phyloP scores from a whole-genome alignment of 2,888 invertebrate species.

The Calameuta idolon region DNA sequence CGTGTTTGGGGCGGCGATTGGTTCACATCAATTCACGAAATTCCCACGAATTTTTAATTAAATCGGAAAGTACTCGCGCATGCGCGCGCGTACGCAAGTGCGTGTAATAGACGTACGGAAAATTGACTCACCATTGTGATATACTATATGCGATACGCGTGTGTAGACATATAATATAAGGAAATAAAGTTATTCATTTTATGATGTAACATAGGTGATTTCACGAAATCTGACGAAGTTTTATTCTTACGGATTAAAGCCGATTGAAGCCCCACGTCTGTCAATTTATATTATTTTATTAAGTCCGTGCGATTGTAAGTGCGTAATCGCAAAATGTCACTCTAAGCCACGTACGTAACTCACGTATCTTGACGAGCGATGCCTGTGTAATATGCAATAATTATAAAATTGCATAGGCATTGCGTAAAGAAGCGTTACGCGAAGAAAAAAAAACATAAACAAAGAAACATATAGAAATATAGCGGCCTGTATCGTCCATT shows the following conservation, averaged over 20 bases:
- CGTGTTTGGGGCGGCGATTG: conserved; percentile 55
- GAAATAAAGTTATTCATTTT: neutral
- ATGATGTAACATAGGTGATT: neutral
- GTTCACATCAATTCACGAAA: conserved; percentile 20
- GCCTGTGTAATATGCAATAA: neutral
- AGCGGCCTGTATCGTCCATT: conserved; percentile 11
- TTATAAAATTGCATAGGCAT: neutral
- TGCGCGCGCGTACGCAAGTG: neutral
- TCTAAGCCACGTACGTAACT: neutral
- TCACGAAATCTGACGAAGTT: conserved; percentile 22
- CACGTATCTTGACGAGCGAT: neutral
- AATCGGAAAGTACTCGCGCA: neutral
- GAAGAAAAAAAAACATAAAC: conserved; percentile 4
- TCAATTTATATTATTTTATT: conserved; percentile 48
- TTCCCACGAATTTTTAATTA: neutral
- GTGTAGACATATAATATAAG: neutral
- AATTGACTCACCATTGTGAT: neutral
- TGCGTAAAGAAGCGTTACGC: conserved; percentile 1
- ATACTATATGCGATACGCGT: neutral
- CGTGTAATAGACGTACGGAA: neutral
- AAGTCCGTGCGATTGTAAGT: conserved; percentile 34
- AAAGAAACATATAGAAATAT: conserved; percentile 11
- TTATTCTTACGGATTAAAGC: conserved; percentile 23
- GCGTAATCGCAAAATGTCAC: neutral
- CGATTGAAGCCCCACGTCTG: conserved; percentile 50